A percentile compares a stretch with the other conserved stretches of the same genome.
These are phyloP conservation scores for Dynastes tityus DNA, from an alignment of 2,888 invertebrate genomes.

Conservation along the genomic window DNA sequence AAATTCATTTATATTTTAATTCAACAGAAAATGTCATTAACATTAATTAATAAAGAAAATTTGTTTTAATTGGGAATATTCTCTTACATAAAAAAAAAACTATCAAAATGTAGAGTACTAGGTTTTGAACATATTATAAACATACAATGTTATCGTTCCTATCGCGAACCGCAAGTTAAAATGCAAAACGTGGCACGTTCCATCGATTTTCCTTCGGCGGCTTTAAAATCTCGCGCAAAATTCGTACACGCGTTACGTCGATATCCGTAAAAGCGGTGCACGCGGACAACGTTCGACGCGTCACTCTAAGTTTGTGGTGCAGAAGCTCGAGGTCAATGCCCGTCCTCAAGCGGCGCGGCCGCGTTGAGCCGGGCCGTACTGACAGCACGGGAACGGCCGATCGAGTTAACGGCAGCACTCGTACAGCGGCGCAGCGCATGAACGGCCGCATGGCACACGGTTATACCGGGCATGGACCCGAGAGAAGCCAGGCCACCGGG, in stretches of 20 bases:
- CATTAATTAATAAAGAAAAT: too few relatives aligned
- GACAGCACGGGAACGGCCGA: conserved; percentile 36
- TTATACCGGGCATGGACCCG: not conserved
- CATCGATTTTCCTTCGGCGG: not conserved
- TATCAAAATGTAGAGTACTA: too few relatives aligned
- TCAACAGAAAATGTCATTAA: too few relatives aligned
- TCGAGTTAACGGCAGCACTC: conserved; percentile 27
- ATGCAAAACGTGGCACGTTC: too few relatives aligned
- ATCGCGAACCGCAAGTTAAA: too few relatives aligned
- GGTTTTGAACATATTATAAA: too few relatives aligned
- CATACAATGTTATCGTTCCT: too few relatives aligned
- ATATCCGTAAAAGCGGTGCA: conserved; percentile 5
- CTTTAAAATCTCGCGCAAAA: not conserved
- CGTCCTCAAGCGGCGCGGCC: conserved; percentile 67
- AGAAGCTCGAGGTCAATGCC: conserved; percentile 67
- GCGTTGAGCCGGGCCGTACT: conserved; percentile 61
- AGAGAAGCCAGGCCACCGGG: too few relatives aligned
- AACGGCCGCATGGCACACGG: not conserved
- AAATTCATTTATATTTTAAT: too few relatives aligned
- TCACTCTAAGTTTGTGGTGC: conserved; percentile 65
- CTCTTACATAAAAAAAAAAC: too few relatives aligned
- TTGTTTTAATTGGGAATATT: too few relatives aligned
- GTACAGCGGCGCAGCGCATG: conserved; percentile 19
- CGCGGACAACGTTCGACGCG: conserved; percentile 60
- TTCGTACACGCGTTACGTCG: too few relatives aligned